Conservation (phyloP, 2,113 vertebrate species). For the Corapipo altera region DNA sequence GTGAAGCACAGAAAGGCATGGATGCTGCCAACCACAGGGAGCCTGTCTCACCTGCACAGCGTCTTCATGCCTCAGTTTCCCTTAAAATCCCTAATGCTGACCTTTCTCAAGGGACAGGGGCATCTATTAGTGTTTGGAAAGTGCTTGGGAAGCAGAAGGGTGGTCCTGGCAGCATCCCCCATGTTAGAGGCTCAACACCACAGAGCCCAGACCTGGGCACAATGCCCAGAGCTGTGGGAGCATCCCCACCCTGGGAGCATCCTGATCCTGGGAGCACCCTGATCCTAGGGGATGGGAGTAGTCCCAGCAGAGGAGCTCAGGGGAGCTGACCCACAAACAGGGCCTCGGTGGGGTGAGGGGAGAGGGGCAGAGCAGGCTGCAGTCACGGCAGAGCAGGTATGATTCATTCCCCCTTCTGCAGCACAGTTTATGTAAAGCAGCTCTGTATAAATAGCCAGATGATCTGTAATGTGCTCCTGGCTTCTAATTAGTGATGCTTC, state of each 20-base stretch:
- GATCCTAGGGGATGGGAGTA: fast-evolving
- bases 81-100: fast-evolving
- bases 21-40: not conserved
- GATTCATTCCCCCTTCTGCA: constrained; percentile 40
- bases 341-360: fast-evolving
- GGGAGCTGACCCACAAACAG: not conserved
- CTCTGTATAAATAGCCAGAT: constrained; percentile 11
- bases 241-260: not conserved
- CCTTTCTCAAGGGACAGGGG: not conserved
- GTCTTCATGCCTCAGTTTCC: not conserved
- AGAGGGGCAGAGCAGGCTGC: not conserved
- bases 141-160: not conserved
- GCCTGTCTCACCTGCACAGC: not conserved
- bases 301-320: not conserved
- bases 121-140: not conserved
- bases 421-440: constrained; percentile 48
- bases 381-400: not conserved
- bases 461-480: not conserved
- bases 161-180: not conserved
- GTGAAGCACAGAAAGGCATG: not conserved
- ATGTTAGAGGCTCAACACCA: fast-evolving
- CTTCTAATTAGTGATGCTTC: not conserved
- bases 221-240: fast-evolving
- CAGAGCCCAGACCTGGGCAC: not conserved
- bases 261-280: not conserved